Conservation (phyloP, 2,888 invertebrate species). For the Leptura quadrifasciata region DNA sequence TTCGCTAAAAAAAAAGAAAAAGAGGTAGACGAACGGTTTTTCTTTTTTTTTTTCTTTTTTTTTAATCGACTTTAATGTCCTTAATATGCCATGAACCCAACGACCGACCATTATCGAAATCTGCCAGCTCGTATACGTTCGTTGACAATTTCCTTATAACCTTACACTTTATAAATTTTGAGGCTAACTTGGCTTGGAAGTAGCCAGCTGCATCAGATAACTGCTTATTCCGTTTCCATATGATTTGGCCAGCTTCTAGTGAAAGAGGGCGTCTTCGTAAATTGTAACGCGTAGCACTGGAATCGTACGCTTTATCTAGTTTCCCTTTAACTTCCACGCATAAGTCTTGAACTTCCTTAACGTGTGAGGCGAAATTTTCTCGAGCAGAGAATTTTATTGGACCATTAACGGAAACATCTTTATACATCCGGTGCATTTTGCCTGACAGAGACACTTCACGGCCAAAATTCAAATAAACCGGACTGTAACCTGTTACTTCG, state of each 20-base stretch:
- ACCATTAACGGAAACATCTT: not conserved
- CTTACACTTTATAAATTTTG: slow-evolving; percentile 18
- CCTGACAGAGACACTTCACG: slow-evolving; percentile 40
- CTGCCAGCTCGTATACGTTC: slow-evolving; percentile 25
- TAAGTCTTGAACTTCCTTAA: slow-evolving; percentile 27
- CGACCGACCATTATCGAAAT: slow-evolving; percentile 27
- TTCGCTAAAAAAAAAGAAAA: no score
- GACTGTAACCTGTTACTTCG: slow-evolving; percentile 57
- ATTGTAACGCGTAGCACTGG: slow-evolving; percentile 21
- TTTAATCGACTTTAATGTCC: no score
- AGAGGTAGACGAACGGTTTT: no score
- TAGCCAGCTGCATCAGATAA: no score
- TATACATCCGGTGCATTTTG: not conserved
- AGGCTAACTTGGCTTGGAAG: slow-evolving; percentile 8
- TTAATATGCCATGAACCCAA: no score
- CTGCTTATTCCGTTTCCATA: slow-evolving; percentile 24
- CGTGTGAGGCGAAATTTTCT: slow-evolving; percentile 12
- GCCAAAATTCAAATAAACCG: slow-evolving; percentile 55
- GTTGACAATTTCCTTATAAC: no score
- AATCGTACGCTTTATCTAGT: slow-evolving; percentile 19
- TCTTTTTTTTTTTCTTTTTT: no score
- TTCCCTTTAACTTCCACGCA: slow-evolving; percentile 9
- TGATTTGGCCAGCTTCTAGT: slow-evolving; percentile 6
- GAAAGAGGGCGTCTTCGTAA: slow-evolving; percentile 30
- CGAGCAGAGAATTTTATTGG: not conserved